Percentiles rank a stretch among this genome's conserved stretches.
These are phyloP conservation scores for Pseudorasbora parva DNA, from an alignment of 2,113 vertebrate genomes.

Conservation along the genomic window DNA sequence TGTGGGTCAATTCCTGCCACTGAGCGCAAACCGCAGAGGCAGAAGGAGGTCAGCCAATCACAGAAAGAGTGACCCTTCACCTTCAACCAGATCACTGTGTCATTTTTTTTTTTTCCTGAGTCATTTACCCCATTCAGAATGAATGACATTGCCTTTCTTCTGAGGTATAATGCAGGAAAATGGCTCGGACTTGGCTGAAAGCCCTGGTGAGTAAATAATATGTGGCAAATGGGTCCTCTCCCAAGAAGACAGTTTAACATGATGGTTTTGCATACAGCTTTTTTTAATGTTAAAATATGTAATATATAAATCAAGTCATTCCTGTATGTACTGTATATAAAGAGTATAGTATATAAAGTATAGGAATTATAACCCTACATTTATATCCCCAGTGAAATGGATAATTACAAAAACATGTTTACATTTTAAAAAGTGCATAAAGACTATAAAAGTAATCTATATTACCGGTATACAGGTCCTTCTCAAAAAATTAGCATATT, in stretches of 20 bases:
- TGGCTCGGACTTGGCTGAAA: neutral
- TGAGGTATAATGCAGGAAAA: slow-evolving; percentile 15
- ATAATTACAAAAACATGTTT: too few relatives aligned
- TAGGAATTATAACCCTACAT: too few relatives aligned
- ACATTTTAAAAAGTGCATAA: too few relatives aligned
- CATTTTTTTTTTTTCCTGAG: slow-evolving; percentile 38
- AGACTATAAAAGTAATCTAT: neutral
- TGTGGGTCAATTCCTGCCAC: slow-evolving; percentile 26
- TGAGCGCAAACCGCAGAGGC: neutral
- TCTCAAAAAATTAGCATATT: too few relatives aligned
- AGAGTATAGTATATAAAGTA: too few relatives aligned
- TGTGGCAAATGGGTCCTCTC: neutral
- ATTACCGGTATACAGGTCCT: too few relatives aligned
- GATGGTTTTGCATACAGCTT: too few relatives aligned
- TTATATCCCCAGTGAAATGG: too few relatives aligned
- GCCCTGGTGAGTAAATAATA: slow-evolving; percentile 2
- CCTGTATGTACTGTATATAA: neutral
- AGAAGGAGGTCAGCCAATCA: slow-evolving; percentile 30
- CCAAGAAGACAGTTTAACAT: neutral
- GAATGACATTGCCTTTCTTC: slow-evolving; percentile 17
- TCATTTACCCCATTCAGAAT: slow-evolving; percentile 38
- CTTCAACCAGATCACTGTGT: slow-evolving; percentile 29
- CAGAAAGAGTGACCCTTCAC: slow-evolving; percentile 39
- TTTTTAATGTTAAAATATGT: neutral
- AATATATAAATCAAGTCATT: neutral